Evolutionary conservation across 1,140 invertebrate genomes (phyloP).

Genomic region (Popillia japonica): DNA sequence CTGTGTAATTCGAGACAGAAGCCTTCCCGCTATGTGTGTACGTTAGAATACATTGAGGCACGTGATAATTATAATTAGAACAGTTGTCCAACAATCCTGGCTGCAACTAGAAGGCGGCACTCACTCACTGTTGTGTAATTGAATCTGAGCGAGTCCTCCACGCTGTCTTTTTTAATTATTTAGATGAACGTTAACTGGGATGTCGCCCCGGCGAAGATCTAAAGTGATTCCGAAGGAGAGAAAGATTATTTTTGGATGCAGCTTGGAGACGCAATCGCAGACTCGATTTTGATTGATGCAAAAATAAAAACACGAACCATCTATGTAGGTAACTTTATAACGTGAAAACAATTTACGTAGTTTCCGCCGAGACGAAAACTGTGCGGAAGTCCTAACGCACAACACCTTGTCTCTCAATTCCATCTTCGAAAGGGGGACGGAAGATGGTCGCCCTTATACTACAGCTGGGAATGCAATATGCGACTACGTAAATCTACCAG

Average conservation of each 20-base stretch:
- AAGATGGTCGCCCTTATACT: background rate
- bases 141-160: slow-evolving; percentile 32
- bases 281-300: no score
- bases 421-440: background rate
- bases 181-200: slow-evolving; percentile 37
- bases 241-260: no score
- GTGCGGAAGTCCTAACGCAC: background rate
- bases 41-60: slow-evolving; percentile 13
- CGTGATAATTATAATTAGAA: slow-evolving; percentile 42
- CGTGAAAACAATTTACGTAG: background rate
- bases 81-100: slow-evolving; percentile 41
- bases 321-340: no score
- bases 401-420: background rate
- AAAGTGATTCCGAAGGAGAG: background rate
- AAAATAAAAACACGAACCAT: no score
- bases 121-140: slow-evolving; percentile 28
- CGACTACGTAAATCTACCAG: slow-evolving; percentile 22
- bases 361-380: background rate
- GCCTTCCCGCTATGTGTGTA: slow-evolving; percentile 39
- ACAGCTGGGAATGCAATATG: slow-evolving; percentile 25
- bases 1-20: background rate
- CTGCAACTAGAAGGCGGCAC: slow-evolving; percentile 30
- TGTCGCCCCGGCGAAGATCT: background rate
- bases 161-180: slow-evolving; percentile 40
- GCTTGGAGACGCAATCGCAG: no score